Conservation (phyloP, 2,797 vertebrate genomes). For the Chloroceryle inda region DNA sequence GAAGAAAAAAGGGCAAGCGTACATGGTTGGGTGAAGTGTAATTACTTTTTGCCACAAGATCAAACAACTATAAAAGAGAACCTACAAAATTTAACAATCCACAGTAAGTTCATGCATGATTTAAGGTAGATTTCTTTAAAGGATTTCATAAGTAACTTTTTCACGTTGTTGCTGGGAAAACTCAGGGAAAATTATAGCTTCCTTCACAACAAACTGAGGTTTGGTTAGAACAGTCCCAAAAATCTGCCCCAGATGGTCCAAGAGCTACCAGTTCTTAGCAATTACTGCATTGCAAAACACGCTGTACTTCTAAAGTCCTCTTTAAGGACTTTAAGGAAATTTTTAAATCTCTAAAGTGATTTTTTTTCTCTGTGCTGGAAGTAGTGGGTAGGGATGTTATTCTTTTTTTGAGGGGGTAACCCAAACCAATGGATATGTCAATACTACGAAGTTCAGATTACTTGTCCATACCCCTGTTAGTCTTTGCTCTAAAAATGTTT, state of each 20-base stretch:
- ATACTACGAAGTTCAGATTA: conserved; percentile 38
- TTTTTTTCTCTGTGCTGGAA: neutral
- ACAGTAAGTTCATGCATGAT: neutral
- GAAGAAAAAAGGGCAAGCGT: neutral
- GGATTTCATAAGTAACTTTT: neutral
- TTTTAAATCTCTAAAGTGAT: neutral
- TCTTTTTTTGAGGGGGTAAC: too few species aligned
- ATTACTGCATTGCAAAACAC: neutral
- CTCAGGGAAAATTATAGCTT: neutral
- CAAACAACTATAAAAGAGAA: neutral
- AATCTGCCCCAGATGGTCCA: neutral
- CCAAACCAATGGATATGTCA: neutral
- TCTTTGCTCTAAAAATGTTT: conserved; percentile 38
- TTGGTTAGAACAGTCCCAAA: neutral
- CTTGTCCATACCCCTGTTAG: neutral
- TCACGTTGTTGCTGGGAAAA: neutral
- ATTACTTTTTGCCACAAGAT: conserved; percentile 34
- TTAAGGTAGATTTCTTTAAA: neutral
- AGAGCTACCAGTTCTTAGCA: neutral
- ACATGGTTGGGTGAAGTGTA: neutral
- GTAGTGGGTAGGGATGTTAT: neutral
- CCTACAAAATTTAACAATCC: neutral
- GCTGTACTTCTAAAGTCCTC: neutral
- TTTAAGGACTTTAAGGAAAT: neutral
- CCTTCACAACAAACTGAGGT: neutral